phyloP scores from a whole-genome alignment of 2,113 vertebrate species.

The Serranochromis macrocephalus region DNA sequence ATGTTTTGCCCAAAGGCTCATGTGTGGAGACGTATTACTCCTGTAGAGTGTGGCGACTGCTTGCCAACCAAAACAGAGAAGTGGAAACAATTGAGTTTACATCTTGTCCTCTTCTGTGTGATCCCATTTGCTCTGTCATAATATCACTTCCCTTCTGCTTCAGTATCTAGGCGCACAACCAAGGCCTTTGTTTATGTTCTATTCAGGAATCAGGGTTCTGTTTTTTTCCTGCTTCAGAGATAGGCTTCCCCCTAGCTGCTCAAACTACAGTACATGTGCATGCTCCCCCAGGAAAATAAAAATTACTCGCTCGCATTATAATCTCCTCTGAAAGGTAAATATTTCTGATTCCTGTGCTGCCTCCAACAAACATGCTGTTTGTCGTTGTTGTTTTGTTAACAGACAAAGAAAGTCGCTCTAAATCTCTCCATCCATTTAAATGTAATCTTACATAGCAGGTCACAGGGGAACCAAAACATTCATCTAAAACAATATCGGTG shows the following conservation, averaged over 20 bases:
- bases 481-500: conserved; percentile 10
- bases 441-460: conserved; percentile 5
- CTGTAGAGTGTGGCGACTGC: conserved; percentile 9
- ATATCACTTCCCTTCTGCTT: conserved; percentile 49
- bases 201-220: not conserved
- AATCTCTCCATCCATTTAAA: not conserved
- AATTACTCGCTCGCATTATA: not conserved
- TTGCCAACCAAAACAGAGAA: conserved; percentile 46
- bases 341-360: conserved; percentile 8
- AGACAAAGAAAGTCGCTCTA: conserved; percentile 4
- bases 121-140: conserved; percentile 36
- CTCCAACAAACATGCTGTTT: not conserved
- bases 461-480: conserved; percentile 3
- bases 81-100: conserved; percentile 51
- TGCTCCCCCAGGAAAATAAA: not conserved
- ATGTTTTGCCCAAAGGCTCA: conserved; percentile 27
- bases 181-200: conserved; percentile 18
- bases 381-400: conserved; percentile 12
- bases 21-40: not conserved
- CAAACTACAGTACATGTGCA: not conserved
- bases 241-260: not conserved
- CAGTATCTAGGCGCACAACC: not conserved
- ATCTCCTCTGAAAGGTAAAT: conserved; percentile 31
- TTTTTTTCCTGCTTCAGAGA: not conserved
- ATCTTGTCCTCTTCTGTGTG: not conserved